Evolutionary conservation across 2,797 vertebrate species (phyloP).

Genomic region (Coilia nasus): DNA sequence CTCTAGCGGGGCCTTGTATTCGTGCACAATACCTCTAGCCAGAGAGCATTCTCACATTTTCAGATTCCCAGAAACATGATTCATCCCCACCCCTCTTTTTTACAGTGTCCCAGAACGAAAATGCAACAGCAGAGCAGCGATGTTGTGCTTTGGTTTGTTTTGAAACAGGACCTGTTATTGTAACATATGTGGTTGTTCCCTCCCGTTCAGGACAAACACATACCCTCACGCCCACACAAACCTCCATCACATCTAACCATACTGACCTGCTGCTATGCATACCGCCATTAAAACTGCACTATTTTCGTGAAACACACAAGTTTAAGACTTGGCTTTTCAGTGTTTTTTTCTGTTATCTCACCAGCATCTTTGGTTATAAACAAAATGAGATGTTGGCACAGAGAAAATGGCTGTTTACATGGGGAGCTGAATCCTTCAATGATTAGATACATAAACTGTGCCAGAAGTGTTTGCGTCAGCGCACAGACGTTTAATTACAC

Average conservation of each 20-base stretch:
- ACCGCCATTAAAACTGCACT: not conserved
- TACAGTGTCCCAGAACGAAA: slow-evolving; percentile 4
- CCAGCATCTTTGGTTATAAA: not conserved
- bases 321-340: not conserved
- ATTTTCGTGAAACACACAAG: not conserved
- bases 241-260: not conserved
- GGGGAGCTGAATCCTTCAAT: not conserved
- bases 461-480: not conserved
- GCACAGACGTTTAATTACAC: not conserved
- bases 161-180: slow-evolving; percentile 25
- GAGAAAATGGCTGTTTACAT: not conserved
- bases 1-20: not conserved
- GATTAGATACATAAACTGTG: not conserved
- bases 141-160: slow-evolving; percentile 12
- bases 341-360: not conserved
- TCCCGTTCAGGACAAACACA: not conserved
- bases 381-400: not conserved
- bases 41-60: not conserved
- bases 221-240: slow-evolving; percentile 16
- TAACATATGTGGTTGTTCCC: slow-evolving; percentile 20
- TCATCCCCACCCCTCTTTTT: slow-evolving; percentile 15
- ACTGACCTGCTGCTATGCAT: not conserved
- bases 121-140: not conserved
- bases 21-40: not conserved
- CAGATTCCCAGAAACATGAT: slow-evolving; percentile 7